phyloP scores from a whole-genome alignment of 2,888 invertebrate genomes.

The Diplolepis rosae region DNA sequence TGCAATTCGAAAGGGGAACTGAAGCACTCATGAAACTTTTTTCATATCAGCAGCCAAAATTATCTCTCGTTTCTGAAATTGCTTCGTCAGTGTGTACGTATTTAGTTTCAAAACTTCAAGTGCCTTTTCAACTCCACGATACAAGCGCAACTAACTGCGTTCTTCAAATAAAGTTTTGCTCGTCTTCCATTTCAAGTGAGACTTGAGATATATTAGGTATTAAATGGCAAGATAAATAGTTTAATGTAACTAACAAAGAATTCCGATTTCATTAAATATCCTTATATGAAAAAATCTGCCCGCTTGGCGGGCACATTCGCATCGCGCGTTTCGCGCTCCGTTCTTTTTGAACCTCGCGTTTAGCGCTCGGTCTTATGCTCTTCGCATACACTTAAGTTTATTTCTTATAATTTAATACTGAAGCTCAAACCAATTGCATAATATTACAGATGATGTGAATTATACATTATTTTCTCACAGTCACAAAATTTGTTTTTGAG shows the following conservation, averaged over 20 bases:
- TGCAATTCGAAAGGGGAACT: constrained; percentile 1
- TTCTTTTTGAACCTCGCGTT: too few species aligned
- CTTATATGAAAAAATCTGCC: too few species aligned
- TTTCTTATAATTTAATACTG: too few species aligned
- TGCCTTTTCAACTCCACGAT: constrained; percentile 11
- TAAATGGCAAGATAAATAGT: neutral
- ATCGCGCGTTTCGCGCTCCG: too few species aligned
- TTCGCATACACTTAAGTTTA: too few species aligned
- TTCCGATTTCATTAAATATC: too few species aligned
- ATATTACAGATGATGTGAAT: too few species aligned
- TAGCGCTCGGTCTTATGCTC: too few species aligned
- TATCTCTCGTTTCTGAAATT: constrained; percentile 25
- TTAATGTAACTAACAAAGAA: neutral
- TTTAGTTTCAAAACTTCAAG: constrained; percentile 22
- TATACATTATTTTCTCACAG: too few species aligned
- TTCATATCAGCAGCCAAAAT: constrained; percentile 29
- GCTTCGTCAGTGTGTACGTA: constrained; percentile 26
- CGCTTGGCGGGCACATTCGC: too few species aligned
- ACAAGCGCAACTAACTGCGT: constrained; percentile 16
- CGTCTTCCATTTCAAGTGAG: constrained; percentile 13
- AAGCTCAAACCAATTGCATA: too few species aligned
- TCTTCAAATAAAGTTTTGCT: constrained; percentile 11
- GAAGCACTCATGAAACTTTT: constrained; percentile 14
- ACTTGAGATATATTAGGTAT: constrained; percentile 5
- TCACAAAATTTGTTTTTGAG: too few species aligned